Percentiles rank a stretch among this genome's conserved stretches.
phyloP scores from a whole-genome alignment of 2,888 invertebrate genomes.

The Nymphalis urticae region DNA sequence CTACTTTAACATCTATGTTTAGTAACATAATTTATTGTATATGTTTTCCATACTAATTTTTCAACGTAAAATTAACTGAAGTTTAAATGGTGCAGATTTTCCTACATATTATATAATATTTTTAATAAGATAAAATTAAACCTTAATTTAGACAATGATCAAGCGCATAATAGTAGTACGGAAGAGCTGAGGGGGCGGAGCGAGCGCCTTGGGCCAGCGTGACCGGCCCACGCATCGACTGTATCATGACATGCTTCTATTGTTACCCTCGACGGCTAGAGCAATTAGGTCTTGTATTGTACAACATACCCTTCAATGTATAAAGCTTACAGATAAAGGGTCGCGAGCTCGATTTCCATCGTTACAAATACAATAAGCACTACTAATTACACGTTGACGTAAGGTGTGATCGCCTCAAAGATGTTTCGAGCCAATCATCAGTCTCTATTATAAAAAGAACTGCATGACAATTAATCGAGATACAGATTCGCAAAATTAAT shows the following conservation, averaged over 20 bases:
- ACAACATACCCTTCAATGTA: neutral
- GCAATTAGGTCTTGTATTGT: constrained; percentile 2
- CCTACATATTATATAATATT: neutral
- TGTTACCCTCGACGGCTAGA: constrained; percentile 5
- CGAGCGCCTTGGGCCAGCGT: constrained; percentile 24
- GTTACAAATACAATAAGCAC: neutral
- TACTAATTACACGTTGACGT: too few relatives aligned
- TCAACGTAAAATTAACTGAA: too few relatives aligned
- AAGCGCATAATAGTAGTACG: constrained; percentile 9
- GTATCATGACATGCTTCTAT: constrained; percentile 9
- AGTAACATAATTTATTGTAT: too few relatives aligned
- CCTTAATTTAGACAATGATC: neutral
- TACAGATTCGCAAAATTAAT: too few relatives aligned
- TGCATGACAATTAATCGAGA: too few relatives aligned
- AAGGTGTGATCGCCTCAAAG: too few relatives aligned
- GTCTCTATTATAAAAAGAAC: too few relatives aligned
- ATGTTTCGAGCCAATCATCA: too few relatives aligned
- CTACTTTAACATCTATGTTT: too few relatives aligned
- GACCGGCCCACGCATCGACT: constrained; percentile 20
- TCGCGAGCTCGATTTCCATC: neutral
- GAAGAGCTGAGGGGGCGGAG: constrained; percentile 19
- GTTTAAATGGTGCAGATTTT: too few relatives aligned
- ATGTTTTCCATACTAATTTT: too few relatives aligned
- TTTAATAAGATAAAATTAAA: neutral
- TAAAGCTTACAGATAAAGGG: neutral